phyloP scores from a whole-genome alignment of 2,888 invertebrate species.

The Bombylius major region DNA sequence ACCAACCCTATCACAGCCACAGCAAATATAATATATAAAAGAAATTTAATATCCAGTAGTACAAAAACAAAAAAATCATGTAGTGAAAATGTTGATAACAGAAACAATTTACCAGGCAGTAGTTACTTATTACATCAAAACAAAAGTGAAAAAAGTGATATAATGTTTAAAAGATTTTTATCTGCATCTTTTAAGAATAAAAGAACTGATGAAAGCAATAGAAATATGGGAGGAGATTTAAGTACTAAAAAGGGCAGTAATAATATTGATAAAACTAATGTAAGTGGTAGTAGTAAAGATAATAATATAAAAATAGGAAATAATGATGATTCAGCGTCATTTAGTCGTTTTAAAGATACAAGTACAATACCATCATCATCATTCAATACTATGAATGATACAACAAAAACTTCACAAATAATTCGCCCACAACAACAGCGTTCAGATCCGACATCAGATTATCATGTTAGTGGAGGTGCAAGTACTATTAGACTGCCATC shows the following conservation, averaged over 20 bases:
- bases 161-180: background rate
- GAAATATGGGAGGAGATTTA: constrained; percentile 6
- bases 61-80: background rate
- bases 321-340: too few species aligned
- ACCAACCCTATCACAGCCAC: too few species aligned
- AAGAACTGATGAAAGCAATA: background rate
- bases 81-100: background rate
- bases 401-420: constrained; percentile 4
- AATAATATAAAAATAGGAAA: too few species aligned
- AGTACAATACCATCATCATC: constrained; percentile 16
- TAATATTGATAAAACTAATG: background rate
- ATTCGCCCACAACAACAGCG: background rate
- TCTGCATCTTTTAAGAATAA: background rate
- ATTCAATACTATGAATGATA: background rate
- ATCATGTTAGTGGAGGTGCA: background rate
- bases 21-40: too few species aligned
- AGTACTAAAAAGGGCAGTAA: background rate
- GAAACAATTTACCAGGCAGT: background rate
- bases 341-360: background rate
- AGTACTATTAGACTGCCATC: background rate
- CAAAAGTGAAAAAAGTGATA: constrained; percentile 1
- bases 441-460: background rate
- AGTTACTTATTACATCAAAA: background rate
- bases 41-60: too few species aligned
- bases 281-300: background rate